Evolutionary conservation across 1,140 invertebrate species (phyloP).

Genomic region (Aphelenchoides besseyi): DNA sequence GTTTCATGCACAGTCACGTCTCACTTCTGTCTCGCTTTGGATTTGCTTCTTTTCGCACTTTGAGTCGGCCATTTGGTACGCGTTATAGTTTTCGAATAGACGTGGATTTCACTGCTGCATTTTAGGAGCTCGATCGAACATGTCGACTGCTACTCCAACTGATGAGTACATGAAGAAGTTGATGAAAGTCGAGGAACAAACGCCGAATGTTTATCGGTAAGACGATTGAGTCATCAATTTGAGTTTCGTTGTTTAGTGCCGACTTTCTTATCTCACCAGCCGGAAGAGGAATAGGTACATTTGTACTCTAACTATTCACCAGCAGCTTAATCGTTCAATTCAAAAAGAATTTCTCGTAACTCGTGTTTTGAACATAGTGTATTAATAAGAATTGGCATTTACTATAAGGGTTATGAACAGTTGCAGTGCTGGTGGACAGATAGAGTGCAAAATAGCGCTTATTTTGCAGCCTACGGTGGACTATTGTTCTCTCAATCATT

Average conservation of each 20-base stretch:
- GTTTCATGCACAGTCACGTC: not conserved
- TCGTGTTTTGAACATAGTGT: too few species aligned
- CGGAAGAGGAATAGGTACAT: constrained; percentile 11
- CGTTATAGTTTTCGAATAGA: too few species aligned
- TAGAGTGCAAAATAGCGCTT: too few species aligned
- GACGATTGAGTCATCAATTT: not conserved
- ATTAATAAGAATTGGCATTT: too few species aligned
- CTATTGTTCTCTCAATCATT: constrained; percentile 45
- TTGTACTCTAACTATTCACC: too few species aligned
- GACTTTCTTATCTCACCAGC: constrained; percentile 13
- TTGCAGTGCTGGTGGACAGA: too few species aligned
- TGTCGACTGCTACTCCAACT: not conserved
- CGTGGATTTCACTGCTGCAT: not conserved
- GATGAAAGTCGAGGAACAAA: not conserved
- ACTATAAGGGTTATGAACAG: too few species aligned
- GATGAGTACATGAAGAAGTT: constrained; percentile 18
- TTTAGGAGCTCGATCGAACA: not conserved
- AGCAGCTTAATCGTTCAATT: too few species aligned
- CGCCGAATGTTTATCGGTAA: constrained; percentile 14
- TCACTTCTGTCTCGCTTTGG: not conserved
- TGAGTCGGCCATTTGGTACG: too few species aligned
- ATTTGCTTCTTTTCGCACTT: not conserved
- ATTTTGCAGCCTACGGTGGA: constrained; percentile 45
- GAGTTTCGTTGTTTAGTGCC: constrained; percentile 22
- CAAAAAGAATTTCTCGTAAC: too few species aligned